phyloP scores from a whole-genome alignment of 2,113 vertebrate species.

The Sinocyclocheilus grahami region DNA sequence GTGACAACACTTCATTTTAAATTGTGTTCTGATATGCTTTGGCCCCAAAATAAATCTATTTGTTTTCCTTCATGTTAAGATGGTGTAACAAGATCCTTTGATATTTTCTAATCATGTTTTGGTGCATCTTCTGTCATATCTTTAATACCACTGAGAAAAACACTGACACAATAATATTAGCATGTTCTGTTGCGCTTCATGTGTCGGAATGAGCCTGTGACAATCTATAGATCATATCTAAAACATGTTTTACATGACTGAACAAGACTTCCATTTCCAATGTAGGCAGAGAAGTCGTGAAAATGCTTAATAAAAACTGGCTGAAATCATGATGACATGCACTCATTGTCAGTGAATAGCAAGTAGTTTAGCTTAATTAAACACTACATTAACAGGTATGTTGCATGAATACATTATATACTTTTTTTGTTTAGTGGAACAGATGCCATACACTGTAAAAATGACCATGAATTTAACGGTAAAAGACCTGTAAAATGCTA shows the following conservation, averaged over 20 bases:
- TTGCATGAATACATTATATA: not conserved
- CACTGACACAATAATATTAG: not conserved
- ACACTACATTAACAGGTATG: not conserved
- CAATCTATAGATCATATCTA: not conserved
- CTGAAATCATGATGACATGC: not conserved
- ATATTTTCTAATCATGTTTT: conserved; percentile 31
- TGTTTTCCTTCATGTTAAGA: not conserved
- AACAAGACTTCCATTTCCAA: not conserved
- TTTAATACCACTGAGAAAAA: not conserved
- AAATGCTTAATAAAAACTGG: not conserved
- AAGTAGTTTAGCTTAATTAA: not conserved
- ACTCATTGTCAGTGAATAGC: not conserved
- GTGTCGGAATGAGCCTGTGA: not conserved
- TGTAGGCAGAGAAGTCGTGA: not conserved
- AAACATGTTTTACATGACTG: not conserved
- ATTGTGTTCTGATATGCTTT: conserved; percentile 8
- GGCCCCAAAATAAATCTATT: conserved; percentile 14
- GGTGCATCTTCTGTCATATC: not conserved
- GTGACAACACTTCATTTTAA: conserved; percentile 14
- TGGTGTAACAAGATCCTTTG: conserved; percentile 27
- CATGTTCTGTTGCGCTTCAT: not conserved
- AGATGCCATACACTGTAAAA: not conserved
- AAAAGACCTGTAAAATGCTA: too few species aligned
- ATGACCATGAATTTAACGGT: too few species aligned
- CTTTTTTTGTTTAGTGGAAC: not conserved